Percentiles rank a stretch among this genome's conserved stretches.
These are phyloP conservation scores for Apteryx mantelli DNA, from an alignment of 2,113 vertebrate genomes.

Conservation along the genomic window DNA sequence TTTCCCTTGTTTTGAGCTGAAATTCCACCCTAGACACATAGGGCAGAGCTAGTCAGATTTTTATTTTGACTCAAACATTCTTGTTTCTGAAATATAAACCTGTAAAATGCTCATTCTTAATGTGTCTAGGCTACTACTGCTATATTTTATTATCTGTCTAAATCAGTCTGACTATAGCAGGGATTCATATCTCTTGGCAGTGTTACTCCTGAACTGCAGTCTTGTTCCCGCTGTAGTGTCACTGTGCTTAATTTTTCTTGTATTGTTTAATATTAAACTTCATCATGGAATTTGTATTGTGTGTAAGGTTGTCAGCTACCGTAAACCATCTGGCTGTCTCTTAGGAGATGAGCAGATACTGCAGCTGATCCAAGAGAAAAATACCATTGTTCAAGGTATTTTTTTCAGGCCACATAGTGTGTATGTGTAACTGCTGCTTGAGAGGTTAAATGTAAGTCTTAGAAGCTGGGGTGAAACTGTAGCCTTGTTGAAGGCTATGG, in stretches of 20 bases:
- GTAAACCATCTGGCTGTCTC: not conserved
- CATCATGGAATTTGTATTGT: not conserved
- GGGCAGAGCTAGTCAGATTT: not conserved
- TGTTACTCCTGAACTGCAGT: not conserved
- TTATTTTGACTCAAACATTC: not conserved
- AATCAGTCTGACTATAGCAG: not conserved
- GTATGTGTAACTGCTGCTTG: not conserved
- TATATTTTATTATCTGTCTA: constrained; percentile 8
- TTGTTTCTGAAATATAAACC: not conserved
- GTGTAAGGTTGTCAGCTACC: not conserved
- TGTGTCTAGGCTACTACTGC: not conserved
- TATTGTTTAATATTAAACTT: not conserved
- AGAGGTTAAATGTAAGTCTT: not conserved
- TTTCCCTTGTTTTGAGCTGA: not conserved
- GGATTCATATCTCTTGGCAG: not conserved
- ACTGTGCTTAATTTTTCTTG: not conserved
- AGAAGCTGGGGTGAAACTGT: not conserved
- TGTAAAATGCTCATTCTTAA: not conserved
- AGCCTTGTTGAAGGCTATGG: not conserved
- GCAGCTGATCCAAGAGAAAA: not conserved
- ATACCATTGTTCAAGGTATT: not conserved
- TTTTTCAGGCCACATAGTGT: not conserved
- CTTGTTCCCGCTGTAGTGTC: not conserved
- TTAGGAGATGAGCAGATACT: not conserved
- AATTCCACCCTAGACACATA: not conserved